Conservation (phyloP, 2,797 vertebrate species). For the Strix occidentalis region DNA sequence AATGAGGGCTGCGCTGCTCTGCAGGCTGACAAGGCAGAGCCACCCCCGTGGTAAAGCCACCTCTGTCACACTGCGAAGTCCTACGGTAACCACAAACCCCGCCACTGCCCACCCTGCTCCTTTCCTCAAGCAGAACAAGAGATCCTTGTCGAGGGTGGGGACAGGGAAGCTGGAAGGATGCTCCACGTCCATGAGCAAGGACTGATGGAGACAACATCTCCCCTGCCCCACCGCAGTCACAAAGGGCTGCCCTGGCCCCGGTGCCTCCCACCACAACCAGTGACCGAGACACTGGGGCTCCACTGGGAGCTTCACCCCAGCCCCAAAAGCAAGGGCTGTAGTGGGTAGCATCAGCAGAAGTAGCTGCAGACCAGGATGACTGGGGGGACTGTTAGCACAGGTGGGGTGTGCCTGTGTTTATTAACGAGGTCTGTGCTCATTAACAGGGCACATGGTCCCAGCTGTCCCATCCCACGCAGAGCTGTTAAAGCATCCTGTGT, state of each 20-base stretch:
- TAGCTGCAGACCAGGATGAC: background rate
- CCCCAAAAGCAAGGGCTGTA: background rate
- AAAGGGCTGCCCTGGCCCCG: background rate
- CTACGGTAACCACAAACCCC: background rate
- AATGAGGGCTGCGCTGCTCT: background rate
- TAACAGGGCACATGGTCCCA: background rate
- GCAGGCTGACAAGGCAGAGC: background rate
- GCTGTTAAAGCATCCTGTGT: background rate
- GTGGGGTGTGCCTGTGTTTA: background rate
- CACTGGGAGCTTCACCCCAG: background rate
- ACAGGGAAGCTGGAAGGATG: background rate
- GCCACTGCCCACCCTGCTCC: background rate
- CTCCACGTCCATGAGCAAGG: rapidly evolving
- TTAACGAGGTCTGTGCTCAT: background rate
- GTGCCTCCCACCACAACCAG: background rate
- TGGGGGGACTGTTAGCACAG: background rate
- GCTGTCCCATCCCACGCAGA: background rate
- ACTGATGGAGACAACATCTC: background rate
- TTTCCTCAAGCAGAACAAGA: background rate
- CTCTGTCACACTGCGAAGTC: background rate
- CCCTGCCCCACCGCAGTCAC: background rate
- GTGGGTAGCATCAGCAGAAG: background rate
- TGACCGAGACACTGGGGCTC: background rate
- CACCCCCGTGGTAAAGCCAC: background rate
- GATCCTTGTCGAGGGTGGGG: rapidly evolving